phyloP scores from a whole-genome alignment of 53 echinoderm and acorn worm genomes.

The Holothuria scabra region DNA sequence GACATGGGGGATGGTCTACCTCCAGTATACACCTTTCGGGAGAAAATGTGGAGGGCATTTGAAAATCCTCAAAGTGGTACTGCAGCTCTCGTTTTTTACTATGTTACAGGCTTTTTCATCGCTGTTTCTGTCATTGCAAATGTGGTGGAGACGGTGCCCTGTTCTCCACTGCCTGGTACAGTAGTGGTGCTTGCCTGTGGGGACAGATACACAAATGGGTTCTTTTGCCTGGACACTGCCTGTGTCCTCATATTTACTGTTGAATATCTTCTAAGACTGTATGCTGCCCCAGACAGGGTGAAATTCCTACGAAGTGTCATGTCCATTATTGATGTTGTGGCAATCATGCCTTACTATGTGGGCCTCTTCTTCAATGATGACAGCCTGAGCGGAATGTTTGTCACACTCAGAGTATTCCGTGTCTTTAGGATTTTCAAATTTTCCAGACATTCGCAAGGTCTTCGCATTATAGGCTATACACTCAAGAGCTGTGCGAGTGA shows the following conservation, averaged over 20 bases:
- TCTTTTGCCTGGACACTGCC: constrained; percentile 97
- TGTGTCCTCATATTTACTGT: constrained; percentile 97
- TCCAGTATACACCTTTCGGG: constrained; percentile 67
- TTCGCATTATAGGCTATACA: constrained; percentile 97
- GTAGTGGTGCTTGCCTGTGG: constrained; percentile 81
- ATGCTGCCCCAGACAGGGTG: constrained; percentile 85
- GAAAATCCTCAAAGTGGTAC: constrained; percentile 94
- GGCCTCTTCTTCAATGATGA: constrained; percentile 94
- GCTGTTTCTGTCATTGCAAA: constrained; percentile 96
- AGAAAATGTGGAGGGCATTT: constrained; percentile 96
- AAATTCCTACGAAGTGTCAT: constrained; percentile 97
- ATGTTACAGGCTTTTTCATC: constrained; percentile 98
- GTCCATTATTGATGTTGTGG: constrained; percentile 98
- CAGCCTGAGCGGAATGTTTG: constrained; percentile 94
- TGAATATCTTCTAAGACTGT: constrained; percentile 94
- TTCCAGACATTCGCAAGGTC: constrained; percentile 99
- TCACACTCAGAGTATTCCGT: constrained; percentile 96
- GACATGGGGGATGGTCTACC: constrained; percentile 79
- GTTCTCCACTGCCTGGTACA: constrained; percentile 86
- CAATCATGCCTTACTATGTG: constrained; percentile 96
- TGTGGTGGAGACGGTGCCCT: constrained; percentile 91
- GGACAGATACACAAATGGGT: constrained; percentile 78
- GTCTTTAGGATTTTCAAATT: constrained; percentile 99
- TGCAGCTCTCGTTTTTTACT: constrained; percentile 89
- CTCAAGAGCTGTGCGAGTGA: constrained; percentile 99